Conservation (phyloP, 2,888 invertebrate genomes). For the Machimus atricapillus region DNA sequence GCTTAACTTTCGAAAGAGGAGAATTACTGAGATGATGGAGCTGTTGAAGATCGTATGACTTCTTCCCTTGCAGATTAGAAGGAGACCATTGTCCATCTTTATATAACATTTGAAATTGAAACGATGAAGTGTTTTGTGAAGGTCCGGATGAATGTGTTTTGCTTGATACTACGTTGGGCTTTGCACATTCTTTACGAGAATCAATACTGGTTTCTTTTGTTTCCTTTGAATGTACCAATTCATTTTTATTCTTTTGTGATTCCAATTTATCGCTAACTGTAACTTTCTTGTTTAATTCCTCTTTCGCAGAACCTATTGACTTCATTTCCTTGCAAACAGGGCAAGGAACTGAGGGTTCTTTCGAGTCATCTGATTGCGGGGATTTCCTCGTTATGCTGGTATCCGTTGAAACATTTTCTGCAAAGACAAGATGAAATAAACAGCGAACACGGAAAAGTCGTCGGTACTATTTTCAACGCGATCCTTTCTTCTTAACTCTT, state of each 20-base stretch:
- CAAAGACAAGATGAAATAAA: conserved; percentile 17
- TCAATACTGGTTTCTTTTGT: neutral
- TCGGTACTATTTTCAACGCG: conserved; percentile 1
- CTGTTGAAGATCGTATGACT: neutral
- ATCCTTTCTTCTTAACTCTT: neutral
- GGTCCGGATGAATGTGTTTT: neutral
- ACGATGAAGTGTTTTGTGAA: neutral
- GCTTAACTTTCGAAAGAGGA: neutral
- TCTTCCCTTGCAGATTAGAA: neutral
- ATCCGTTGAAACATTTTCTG: conserved; percentile 1
- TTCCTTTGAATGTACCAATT: neutral
- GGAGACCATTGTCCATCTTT: conserved; percentile 21
- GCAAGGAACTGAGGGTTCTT: neutral
- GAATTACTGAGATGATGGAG: neutral
- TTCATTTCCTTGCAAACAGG: neutral
- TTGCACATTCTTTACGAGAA: neutral
- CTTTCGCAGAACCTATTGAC: neutral
- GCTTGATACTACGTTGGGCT: neutral
- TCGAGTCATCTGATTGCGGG: neutral
- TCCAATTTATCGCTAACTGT: neutral
- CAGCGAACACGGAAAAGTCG: neutral
- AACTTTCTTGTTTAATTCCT: neutral
- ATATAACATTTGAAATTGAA: neutral
- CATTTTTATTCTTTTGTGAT: neutral
- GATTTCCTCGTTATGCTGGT: neutral